Base-by-base conservation (phyloP, 2,113 vertebrate genomes). In the Phrynosoma blainvillii region DNA sequence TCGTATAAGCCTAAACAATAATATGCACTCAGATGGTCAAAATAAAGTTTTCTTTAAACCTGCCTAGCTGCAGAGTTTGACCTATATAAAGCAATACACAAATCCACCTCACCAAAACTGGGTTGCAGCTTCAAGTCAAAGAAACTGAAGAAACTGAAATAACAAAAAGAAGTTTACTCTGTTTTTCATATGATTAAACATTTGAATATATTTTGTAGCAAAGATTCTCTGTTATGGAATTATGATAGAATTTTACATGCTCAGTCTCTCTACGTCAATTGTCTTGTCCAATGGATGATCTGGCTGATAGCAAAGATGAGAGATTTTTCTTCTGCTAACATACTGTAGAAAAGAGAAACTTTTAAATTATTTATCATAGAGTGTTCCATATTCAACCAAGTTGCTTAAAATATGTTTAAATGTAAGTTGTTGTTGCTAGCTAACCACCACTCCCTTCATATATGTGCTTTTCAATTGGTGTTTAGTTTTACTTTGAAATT, bases 401-500 rank as follows among this genome's bases (percentile, higher is more conserved):
- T 11, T 66, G 77, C 81, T 90, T 89, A 86, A 70, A 40, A 75
- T 18, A 79, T 54, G 42, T 65, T 54, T 27, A 86, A 78, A 79
- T 70, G 36, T 70, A 80, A 93, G 80, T 47, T 62, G n/a, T 20
- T 92, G 20, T 42, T 90, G 21, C 62, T 89, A 3, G 20, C 56
- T 87, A 88, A 87, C 79, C 85, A 30, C 7, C 25, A 88, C 16
- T 76, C 84, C 27, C 78, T n/a, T 47, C 42, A 8, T 81, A 84
- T 82, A 73, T 70, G 23, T 3, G 12, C 82, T 84, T 83, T 87
- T 70, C 65, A 40, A 36, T 47, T 56, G 10, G 27, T 23, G 59
- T 59, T 73, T 88, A 82, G 54, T 21, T 89, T 81, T 42, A 32
- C 47, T 87, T 89, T 81, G n/a, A 90, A 92, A 84, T 2, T 6